These are phyloP conservation scores for Sipha flava DNA, from an alignment of 1,140 invertebrate genomes.

Conservation along the genomic window DNA sequence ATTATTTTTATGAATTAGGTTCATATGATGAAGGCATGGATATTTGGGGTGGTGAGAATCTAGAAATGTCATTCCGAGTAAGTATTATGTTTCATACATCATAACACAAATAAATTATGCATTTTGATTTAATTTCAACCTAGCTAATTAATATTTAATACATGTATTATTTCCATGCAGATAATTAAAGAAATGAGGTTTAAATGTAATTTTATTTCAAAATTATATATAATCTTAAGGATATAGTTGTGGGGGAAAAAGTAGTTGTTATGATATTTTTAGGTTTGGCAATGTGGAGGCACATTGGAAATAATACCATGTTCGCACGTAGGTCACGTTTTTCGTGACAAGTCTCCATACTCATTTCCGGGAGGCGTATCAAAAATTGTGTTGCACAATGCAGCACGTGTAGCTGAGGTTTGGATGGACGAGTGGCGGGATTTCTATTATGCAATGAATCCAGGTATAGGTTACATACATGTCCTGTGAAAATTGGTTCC, in stretches of 20 bases:
- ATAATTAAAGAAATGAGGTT: neutral
- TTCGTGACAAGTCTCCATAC: constrained; percentile 98
- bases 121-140: neutral
- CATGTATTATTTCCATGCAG: neutral
- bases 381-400: constrained; percentile 94
- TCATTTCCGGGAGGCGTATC: constrained; percentile 98
- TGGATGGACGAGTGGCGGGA: constrained; percentile 99
- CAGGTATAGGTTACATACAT: constrained; percentile 58
- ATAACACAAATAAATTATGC: neutral
- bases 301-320: constrained; percentile 91
- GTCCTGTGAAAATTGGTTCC: constrained; percentile 8
- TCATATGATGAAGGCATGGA: constrained; percentile 99
- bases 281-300: constrained; percentile 98
- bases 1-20: constrained; percentile 95
- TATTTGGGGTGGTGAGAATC: constrained; percentile 98
- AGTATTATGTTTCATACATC: constrained; percentile 41
- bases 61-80: constrained; percentile 99
- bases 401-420: constrained; percentile 89
- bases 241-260: constrained; percentile 8
- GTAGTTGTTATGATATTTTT: constrained; percentile 40
- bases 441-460: constrained; percentile 97
- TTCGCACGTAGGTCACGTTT: constrained; percentile 95
- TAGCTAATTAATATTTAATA: neutral
- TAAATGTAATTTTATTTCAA: neutral
- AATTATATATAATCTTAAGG: neutral